Conservation (phyloP, 2,797 vertebrate species). For the Podarcis lilfordi region DNA sequence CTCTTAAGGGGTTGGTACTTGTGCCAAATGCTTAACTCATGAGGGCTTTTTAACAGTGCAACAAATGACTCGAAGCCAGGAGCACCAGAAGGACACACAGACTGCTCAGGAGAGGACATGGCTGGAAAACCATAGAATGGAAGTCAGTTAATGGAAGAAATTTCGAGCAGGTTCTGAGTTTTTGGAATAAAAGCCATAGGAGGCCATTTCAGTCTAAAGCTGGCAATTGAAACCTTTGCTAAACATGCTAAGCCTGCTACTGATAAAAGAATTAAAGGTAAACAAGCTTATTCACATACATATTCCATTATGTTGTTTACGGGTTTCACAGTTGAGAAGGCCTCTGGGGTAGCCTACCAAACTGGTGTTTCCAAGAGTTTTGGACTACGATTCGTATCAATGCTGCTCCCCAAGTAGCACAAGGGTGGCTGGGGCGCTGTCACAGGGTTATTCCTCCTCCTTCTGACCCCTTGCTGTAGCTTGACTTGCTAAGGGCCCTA, state of each 20-base stretch:
- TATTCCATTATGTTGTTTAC: background rate
- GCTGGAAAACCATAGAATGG: conserved; percentile 7
- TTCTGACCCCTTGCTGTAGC: too few relatives aligned
- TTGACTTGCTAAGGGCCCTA: too few relatives aligned
- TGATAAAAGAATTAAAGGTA: background rate
- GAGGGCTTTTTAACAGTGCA: background rate
- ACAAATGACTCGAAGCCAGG: conserved; percentile 3
- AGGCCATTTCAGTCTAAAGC: conserved; percentile 57
- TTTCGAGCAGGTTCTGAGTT: conserved; percentile 61
- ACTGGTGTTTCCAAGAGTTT: too few relatives aligned
- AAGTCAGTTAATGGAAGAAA: conserved; percentile 51
- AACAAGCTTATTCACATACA: background rate
- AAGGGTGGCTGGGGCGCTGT: too few relatives aligned
- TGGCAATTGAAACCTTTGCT: conserved; percentile 47
- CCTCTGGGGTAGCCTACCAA: too few relatives aligned
- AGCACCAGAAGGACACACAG: background rate
- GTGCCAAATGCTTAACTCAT: background rate
- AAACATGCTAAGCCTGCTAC: background rate
- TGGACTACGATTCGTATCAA: too few relatives aligned
- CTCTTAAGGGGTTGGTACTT: background rate
- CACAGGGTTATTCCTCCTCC: background rate
- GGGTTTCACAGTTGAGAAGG: background rate
- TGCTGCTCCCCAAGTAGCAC: too few relatives aligned
- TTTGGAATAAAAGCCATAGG: conserved; percentile 54
- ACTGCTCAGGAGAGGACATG: background rate